These are phyloP conservation scores for Axinella damicornis DNA, from an alignment of 37 sponge, comb jelly and placozoan genomes.

Conservation along the genomic window DNA sequence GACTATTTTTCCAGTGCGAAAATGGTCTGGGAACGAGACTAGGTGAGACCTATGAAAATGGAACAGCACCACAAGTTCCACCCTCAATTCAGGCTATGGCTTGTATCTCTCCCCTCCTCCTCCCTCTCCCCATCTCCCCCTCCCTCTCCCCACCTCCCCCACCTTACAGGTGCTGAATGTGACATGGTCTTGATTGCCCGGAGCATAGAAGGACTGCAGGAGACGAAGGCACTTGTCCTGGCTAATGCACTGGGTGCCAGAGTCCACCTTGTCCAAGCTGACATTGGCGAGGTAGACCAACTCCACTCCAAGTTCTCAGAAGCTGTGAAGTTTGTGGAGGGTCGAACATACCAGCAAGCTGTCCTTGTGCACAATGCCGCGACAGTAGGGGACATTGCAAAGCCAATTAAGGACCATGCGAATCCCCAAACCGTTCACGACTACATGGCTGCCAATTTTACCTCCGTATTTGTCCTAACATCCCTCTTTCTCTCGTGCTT, in stretches of 20 bases:
- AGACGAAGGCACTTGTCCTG: conserved; percentile 35
- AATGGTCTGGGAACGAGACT: too few species aligned
- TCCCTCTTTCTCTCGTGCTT: conserved; percentile 68
- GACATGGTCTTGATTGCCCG: conserved; percentile 65
- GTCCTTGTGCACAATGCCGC: conserved; percentile 87
- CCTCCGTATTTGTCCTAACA: conserved; percentile 75
- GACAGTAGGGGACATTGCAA: conserved; percentile 45
- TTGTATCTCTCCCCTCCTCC: too few species aligned
- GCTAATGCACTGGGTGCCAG: conserved; percentile 27
- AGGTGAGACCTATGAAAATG: too few species aligned
- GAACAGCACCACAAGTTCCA: too few species aligned
- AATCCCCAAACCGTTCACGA: conserved; percentile 54
- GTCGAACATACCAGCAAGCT: conserved; percentile 21
- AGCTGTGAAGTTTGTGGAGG: not conserved
- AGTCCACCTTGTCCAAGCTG: conserved; percentile 38
- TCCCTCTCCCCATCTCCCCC: too few species aligned
- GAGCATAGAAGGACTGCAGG: conserved; percentile 50
- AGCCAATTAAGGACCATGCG: conserved; percentile 6
- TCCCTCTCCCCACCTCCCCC: too few species aligned
- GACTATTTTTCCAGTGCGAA: too few species aligned
- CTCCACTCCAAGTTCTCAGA: conserved; percentile 28
- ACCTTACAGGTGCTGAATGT: conserved; percentile 35
- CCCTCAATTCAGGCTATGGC: too few species aligned
- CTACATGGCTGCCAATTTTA: conserved; percentile 71
- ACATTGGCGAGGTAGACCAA: conserved; percentile 48